These are phyloP conservation scores for Sceloporus undulatus DNA, from an alignment of 2,113 vertebrate species.

Conservation along the genomic window DNA sequence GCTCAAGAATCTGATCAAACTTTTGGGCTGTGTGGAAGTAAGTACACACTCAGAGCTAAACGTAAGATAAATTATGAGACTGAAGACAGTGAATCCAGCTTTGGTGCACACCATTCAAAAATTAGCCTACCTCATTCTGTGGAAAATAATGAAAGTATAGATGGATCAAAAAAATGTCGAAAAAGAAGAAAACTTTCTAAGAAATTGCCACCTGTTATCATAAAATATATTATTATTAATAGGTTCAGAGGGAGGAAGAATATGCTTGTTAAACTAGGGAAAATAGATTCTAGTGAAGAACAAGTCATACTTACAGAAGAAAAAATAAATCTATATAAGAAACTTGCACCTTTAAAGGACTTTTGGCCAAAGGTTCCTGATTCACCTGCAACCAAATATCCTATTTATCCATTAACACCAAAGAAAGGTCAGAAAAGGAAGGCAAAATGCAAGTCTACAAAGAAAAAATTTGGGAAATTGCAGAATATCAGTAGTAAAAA, in stretches of 20 bases:
- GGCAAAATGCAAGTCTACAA: constrained; percentile 87
- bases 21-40: constrained; percentile 90
- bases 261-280: constrained; percentile 96
- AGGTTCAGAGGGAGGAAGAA: constrained; percentile 98
- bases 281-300: constrained; percentile 89
- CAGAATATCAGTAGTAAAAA: constrained; percentile 79
- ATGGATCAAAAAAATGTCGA: constrained; percentile 83
- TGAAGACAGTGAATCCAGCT: constrained; percentile 87
- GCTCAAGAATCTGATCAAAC: constrained; percentile 81
- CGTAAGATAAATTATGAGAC: constrained; percentile 89
- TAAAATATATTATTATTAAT: constrained; percentile 99
- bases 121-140: constrained; percentile 75
- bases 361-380: constrained; percentile 97
- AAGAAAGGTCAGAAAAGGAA: constrained; percentile 93
- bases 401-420: constrained; percentile 87
- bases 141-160: constrained; percentile 79
- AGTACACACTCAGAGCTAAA: constrained; percentile 93
- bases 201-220: constrained; percentile 95
- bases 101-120: constrained; percentile 82
- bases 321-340: constrained; percentile 88
- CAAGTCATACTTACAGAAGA: constrained; percentile 90
- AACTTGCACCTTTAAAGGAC: constrained; percentile 94
- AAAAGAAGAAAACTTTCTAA: constrained; percentile 90
- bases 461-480: constrained; percentile 82
- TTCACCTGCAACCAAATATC: constrained; percentile 91